These are phyloP conservation scores for Neolamprologus falcicula DNA, from an alignment of 2,113 vertebrate species.

Conservation along the genomic window DNA sequence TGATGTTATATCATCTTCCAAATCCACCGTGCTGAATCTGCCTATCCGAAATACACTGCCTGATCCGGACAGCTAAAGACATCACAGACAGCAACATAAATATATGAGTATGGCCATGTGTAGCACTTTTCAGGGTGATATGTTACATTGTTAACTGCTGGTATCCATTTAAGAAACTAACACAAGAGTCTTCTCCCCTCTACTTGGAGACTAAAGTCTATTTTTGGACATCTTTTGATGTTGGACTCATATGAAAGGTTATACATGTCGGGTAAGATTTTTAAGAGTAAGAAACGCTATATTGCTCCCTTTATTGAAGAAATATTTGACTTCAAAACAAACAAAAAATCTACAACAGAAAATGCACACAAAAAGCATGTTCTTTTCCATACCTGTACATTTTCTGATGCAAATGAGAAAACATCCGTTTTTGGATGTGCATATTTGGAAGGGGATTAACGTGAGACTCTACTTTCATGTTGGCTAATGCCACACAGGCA, in stretches of 20 bases:
- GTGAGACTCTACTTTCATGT: not conserved
- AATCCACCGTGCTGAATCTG: constrained; percentile 88
- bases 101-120: not conserved
- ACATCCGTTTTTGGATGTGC: not conserved
- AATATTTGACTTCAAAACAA: not conserved
- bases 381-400: not conserved
- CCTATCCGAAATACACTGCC: constrained; percentile 75
- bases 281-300: not conserved
- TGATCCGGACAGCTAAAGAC: constrained; percentile 69
- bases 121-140: not conserved
- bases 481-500: not conserved
- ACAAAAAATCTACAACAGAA: not conserved
- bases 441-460: not conserved
- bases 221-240: not conserved
- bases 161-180: not conserved
- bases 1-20: constrained; percentile 76
- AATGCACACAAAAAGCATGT: not conserved
- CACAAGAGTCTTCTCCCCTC: not conserved
- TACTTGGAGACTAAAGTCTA: not conserved
- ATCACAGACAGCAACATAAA: constrained; percentile 43
- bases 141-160: not conserved
- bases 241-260: not conserved
- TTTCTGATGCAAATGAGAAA: not conserved
- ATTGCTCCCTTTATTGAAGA: not conserved
- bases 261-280: not conserved